Evolutionary conservation across 2,888 invertebrate species (phyloP).

Genomic region (Eubasilissa splendida): DNA sequence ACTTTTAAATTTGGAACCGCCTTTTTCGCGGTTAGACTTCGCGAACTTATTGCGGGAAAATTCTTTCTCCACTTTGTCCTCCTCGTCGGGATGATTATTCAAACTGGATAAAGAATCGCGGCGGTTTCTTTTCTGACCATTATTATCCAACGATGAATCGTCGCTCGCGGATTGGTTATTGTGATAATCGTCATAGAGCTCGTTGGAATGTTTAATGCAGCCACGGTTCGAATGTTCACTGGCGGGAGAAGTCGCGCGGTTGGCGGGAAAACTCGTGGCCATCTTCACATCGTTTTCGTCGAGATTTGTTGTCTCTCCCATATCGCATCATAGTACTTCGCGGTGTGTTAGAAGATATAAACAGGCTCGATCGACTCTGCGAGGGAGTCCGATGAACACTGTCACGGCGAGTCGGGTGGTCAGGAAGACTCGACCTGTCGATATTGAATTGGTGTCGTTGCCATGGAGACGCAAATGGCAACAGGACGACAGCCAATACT

Average conservation of each 20-base stretch:
- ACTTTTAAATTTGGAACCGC: constrained; percentile 25
- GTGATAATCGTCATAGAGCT: constrained; percentile 14
- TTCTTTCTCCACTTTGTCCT: background rate
- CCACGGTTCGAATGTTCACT: constrained; percentile 20
- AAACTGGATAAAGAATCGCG: background rate
- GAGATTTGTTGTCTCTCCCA: constrained; percentile 39
- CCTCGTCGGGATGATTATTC: constrained; percentile 1
- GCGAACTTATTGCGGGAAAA: constrained; percentile 27
- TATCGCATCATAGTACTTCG: constrained; percentile 42
- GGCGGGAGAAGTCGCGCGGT: background rate
- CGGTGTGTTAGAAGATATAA: background rate
- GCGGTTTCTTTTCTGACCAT: background rate
- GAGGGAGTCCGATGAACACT: constrained; percentile 31
- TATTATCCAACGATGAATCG: background rate
- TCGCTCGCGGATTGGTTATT: constrained; percentile 35
- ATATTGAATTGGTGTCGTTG: constrained; percentile 54
- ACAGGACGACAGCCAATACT: constrained; percentile 41
- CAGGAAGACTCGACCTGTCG: constrained; percentile 47
- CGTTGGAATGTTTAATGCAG: background rate
- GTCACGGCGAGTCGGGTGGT: constrained; percentile 16
- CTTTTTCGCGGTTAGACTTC: constrained; percentile 27
- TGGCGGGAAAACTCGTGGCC: constrained; percentile 40
- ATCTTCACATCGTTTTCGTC: constrained; percentile 36
- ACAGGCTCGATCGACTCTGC: constrained; percentile 9
- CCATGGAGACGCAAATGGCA: constrained; percentile 47